These are phyloP conservation scores for Mus musculus DNA, from an alignment of 2,113 vertebrate species.

Conservation along the genomic window GRCm39 chr12:80419001-80419500, in stretches of 20 bases:
- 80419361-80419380: too few species aligned
- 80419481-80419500: background rate
- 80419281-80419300: too few species aligned
- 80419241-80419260: too few species aligned
- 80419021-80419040: conserved; percentile 32
- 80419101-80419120: conserved; percentile 43
- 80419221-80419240: too few species aligned
- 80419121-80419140: background rate
- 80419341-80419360: too few species aligned
- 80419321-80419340: too few species aligned
- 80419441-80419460: background rate
- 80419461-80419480: background rate
- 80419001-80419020: conserved; percentile 3
- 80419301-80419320: too few species aligned
- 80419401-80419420: background rate
- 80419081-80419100: conserved; percentile 4
- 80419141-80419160: background rate
- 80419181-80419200: conserved; percentile 74
- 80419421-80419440: background rate
- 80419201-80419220: too few species aligned
- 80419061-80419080: conserved; percentile 30
- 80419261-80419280: too few species aligned
- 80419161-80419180: conserved; percentile 65
- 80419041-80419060: conserved; percentile 32
- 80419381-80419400: too few species aligned